These are phyloP conservation scores for Eulemur rufifrons DNA, from an alignment of 2,113 vertebrate genomes.

Conservation along the genomic window DNA sequence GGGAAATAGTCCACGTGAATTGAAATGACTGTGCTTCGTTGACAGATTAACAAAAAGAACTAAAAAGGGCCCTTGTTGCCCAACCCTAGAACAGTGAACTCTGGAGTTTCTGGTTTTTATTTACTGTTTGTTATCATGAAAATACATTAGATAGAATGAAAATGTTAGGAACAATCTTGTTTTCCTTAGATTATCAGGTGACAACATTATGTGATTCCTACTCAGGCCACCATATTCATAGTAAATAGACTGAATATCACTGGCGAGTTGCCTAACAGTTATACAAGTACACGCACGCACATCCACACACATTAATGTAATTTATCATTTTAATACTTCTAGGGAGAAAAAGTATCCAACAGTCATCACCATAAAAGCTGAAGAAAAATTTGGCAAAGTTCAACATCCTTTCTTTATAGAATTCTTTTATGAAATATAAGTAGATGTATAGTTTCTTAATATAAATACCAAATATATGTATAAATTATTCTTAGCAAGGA, in stretches of 20 bases:
- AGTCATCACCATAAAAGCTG: not conserved
- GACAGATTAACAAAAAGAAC: not conserved
- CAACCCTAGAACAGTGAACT: not conserved
- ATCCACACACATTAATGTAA: not conserved
- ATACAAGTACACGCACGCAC: not conserved
- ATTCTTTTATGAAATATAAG: not conserved
- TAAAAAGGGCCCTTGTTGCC: not conserved
- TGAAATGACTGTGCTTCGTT: not conserved
- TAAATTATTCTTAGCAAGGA: not conserved
- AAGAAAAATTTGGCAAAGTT: constrained; percentile 2
- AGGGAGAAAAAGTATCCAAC: not conserved
- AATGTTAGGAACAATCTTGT: not conserved
- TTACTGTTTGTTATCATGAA: not conserved
- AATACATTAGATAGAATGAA: not conserved
- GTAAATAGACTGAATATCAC: not conserved
- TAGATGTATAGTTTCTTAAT: not conserved
- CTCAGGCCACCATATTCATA: not conserved
- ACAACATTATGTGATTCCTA: not conserved
- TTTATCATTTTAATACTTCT: constrained; percentile 13
- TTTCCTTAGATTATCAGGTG: constrained; percentile 1
- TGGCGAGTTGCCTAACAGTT: not conserved
- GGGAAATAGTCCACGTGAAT: not conserved
- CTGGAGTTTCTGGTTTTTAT: not conserved
- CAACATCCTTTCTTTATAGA: not conserved
- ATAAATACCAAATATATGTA: not conserved